These are phyloP conservation scores for Leptinotarsa tumamoca DNA, from an alignment of 2,888 invertebrate species.

Conservation along the genomic window DNA sequence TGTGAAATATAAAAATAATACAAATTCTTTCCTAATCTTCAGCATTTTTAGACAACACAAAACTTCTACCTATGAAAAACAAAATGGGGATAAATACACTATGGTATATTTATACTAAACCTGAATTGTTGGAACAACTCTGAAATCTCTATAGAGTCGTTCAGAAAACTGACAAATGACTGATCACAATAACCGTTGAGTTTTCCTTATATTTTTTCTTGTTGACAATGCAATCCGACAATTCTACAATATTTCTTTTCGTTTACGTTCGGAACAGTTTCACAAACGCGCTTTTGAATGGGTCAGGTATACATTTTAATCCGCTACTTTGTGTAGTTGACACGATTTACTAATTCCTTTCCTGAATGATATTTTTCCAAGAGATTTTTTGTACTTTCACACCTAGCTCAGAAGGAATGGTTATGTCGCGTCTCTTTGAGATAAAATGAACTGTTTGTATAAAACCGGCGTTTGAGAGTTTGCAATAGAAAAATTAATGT, in stretches of 20 bases:
- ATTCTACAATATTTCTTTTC: slow-evolving; percentile 6
- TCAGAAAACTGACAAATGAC: slow-evolving; percentile 10
- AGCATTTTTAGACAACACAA: too few species aligned
- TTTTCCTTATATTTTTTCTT: not conserved
- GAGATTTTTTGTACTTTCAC: slow-evolving; percentile 28
- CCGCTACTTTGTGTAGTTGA: slow-evolving; percentile 36
- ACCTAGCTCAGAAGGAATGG: not conserved
- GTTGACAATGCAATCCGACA: not conserved
- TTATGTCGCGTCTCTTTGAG: not conserved
- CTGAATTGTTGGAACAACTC: not conserved
- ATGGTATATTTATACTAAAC: too few species aligned
- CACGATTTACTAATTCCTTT: slow-evolving; percentile 41
- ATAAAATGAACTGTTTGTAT: slow-evolving; percentile 4
- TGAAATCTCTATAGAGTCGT: not conserved
- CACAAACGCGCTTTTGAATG: slow-evolving; percentile 28
- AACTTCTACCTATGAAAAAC: too few species aligned
- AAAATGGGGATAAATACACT: too few species aligned
- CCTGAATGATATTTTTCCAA: slow-evolving; percentile 37
- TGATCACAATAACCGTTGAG: not conserved
- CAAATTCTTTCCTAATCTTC: too few species aligned
- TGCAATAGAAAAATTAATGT: not conserved
- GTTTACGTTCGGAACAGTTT: slow-evolving; percentile 4
- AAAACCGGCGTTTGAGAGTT: not conserved
- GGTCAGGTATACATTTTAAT: slow-evolving; percentile 42
- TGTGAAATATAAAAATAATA: too few species aligned